Evolutionary conservation across 2,797 vertebrate species (phyloP).

Genomic region (Rhabdomys pumilio): DNA sequence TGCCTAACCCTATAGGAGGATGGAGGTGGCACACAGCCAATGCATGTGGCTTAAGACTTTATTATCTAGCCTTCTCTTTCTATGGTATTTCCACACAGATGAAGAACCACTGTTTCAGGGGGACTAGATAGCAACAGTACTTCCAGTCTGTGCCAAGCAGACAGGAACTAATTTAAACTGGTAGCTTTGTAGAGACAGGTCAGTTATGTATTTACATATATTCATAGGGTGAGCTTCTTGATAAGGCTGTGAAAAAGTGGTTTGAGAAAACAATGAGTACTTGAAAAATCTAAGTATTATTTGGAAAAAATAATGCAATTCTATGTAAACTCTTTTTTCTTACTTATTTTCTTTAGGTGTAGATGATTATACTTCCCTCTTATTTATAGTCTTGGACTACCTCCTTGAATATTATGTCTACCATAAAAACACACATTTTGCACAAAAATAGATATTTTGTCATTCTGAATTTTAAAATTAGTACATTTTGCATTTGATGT

Average conservation of each 20-base stretch:
- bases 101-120: neutral
- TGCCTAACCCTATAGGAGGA: accelerated
- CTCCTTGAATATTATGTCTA: neutral
- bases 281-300: neutral
- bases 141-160: neutral
- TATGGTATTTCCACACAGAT: neutral
- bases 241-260: neutral
- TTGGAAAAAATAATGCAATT: neutral
- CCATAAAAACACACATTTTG: neutral
- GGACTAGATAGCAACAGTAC: neutral
- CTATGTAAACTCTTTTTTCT: neutral
- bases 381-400: neutral
- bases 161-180: neutral
- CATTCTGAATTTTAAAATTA: neutral
- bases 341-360: neutral
- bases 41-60: neutral
- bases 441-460: neutral
- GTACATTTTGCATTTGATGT: neutral
- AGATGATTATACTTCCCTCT: neutral
- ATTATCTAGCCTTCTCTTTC: neutral
- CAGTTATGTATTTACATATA: neutral
- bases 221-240: neutral
- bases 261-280: neutral
- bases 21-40: neutral
- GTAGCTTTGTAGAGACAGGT: neutral